Evolutionary conservation across 2,797 vertebrate species (phyloP).

Genomic region (Rhinophrynus dorsalis): DNA sequence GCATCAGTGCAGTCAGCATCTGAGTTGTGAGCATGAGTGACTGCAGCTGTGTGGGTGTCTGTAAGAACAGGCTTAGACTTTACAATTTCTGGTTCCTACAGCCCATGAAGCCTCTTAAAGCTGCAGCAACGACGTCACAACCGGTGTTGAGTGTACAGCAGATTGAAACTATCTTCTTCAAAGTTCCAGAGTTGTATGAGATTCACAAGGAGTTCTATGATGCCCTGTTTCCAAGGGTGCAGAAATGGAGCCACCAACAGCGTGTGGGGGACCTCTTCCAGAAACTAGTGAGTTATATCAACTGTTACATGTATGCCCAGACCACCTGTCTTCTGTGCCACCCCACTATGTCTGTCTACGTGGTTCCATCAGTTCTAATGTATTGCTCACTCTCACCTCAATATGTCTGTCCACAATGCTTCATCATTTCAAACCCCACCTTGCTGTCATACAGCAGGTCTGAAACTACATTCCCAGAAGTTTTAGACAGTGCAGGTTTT

Average conservation of each 20-base stretch:
- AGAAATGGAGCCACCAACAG: slow-evolving; percentile 95
- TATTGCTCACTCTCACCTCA: too few species aligned
- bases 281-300: slow-evolving; percentile 78
- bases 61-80: too few species aligned
- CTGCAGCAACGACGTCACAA: slow-evolving; percentile 94
- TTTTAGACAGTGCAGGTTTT: too few species aligned
- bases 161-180: slow-evolving; percentile 98
- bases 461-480: too few species aligned
- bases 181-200: slow-evolving; percentile 97
- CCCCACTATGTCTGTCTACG: too few species aligned
- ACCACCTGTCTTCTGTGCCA: neutral
- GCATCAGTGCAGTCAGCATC: too few species aligned
- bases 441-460: too few species aligned
- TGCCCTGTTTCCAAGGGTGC: slow-evolving; percentile 86
- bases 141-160: slow-evolving; percentile 89
- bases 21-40: too few species aligned
- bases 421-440: too few species aligned
- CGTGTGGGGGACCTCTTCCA: slow-evolving; percentile 97
- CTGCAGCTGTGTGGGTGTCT: too few species aligned
- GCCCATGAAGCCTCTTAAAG: slow-evolving; percentile 98
- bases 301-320: neutral
- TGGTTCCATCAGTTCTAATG: too few species aligned
- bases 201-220: slow-evolving; percentile 98
- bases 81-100: slow-evolving; percentile 54
- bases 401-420: too few species aligned